Evolutionary conservation across 2,113 vertebrate genomes (phyloP).

Genomic region (Hippocampus guttulatus): DNA sequence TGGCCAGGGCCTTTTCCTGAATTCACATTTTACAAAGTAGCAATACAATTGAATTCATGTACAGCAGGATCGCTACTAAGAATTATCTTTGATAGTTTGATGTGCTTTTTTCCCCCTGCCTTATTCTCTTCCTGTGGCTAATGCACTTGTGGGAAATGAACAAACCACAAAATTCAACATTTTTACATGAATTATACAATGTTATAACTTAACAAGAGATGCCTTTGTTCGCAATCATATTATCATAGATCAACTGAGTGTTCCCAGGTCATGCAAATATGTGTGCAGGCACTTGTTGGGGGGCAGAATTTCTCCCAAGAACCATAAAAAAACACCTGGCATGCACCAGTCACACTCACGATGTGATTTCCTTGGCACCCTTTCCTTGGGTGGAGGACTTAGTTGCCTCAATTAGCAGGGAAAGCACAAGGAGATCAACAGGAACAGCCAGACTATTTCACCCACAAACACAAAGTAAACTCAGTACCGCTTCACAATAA

Average conservation of each 20-base stretch:
- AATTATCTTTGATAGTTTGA: neutral
- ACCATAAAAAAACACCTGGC: neutral
- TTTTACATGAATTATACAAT: neutral
- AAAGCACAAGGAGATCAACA: neutral
- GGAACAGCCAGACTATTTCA: neutral
- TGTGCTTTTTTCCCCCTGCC: neutral
- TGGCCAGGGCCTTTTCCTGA: neutral
- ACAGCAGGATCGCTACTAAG: neutral
- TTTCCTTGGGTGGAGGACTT: neutral
- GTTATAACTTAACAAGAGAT: neutral
- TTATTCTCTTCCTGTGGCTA: neutral
- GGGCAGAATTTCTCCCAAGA: neutral
- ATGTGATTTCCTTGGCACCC: neutral
- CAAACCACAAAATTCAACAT: neutral
- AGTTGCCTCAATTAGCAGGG: neutral
- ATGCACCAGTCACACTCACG: neutral
- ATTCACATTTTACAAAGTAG: conserved; percentile 7
- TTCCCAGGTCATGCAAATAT: neutral
- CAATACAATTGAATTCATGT: neutral
- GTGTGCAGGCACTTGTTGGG: neutral
- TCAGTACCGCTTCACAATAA: neutral
- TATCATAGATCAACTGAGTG: neutral
- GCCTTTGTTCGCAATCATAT: neutral
- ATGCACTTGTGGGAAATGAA: neutral
- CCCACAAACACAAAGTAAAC: neutral